Evolutionary conservation across 2,113 vertebrate species (phyloP).

Genomic region (Scomber scombrus): DNA sequence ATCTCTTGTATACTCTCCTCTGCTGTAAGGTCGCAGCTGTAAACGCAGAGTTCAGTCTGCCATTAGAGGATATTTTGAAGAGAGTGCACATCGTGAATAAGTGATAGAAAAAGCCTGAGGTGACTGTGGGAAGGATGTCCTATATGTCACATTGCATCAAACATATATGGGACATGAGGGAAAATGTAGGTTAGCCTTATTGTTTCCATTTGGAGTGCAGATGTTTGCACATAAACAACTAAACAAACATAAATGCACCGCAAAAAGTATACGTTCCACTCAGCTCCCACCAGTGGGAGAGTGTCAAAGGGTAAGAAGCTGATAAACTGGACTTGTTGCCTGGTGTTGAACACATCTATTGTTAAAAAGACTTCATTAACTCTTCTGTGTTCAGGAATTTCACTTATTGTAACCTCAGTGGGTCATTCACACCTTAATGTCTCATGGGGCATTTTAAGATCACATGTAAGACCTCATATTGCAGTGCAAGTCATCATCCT

Average conservation of each 20-base stretch:
- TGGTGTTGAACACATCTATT: neutral
- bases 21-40: constrained; percentile 39
- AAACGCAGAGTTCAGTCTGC: constrained; percentile 17
- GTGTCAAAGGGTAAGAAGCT: constrained; percentile 42
- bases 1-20: neutral
- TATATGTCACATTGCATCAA: constrained; percentile 60
- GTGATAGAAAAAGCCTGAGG: constrained; percentile 71
- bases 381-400: neutral
- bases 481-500: neutral
- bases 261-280: neutral
- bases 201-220: constrained; percentile 38
- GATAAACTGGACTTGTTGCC: constrained; percentile 43
- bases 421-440: constrained; percentile 17
- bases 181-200: constrained; percentile 64
- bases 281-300: neutral
- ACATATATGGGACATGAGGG: constrained; percentile 53
- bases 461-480: neutral
- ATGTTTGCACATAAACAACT: constrained; percentile 59
- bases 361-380: constrained; percentile 1
- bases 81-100: constrained; percentile 78
- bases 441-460: neutral
- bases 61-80: constrained; percentile 50
- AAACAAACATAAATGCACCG: constrained; percentile 43
- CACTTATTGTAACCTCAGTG: neutral
- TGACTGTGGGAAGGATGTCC: constrained; percentile 54